These are phyloP conservation scores for Paedocypris sp. DNA, from an alignment of 2,113 vertebrate species.

Conservation along the genomic window DNA sequence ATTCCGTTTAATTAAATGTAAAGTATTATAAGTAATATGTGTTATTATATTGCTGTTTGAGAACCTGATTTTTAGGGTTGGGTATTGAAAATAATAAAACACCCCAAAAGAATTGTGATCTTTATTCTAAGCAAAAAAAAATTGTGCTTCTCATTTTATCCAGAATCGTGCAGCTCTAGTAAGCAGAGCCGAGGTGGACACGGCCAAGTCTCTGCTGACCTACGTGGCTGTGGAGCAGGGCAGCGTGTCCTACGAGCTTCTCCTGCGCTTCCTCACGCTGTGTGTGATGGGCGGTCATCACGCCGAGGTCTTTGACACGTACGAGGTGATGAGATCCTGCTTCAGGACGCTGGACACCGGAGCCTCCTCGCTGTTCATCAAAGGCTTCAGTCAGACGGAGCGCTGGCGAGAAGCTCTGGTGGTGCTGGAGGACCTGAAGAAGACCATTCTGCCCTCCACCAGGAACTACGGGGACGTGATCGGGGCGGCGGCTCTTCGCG, in stretches of 20 bases:
- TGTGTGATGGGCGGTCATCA: constrained; percentile 67
- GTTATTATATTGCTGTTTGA: too few relatives aligned
- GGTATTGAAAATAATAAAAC: too few relatives aligned
- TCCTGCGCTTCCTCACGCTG: constrained; percentile 72
- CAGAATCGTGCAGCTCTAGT: too few relatives aligned
- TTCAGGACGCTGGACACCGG: constrained; percentile 72
- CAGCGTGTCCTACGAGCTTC: constrained; percentile 67
- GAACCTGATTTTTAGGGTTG: too few relatives aligned
- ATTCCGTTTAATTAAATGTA: too few relatives aligned
- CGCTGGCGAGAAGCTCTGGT: constrained; percentile 70
- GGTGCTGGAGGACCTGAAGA: constrained; percentile 71
- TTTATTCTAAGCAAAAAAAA: too few relatives aligned
- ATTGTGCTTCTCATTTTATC: too few relatives aligned
- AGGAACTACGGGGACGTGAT: constrained; percentile 73
- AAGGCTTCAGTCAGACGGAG: constrained; percentile 64
- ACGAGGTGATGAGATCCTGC: constrained; percentile 73
- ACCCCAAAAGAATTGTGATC: too few relatives aligned
- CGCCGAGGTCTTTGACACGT: constrained; percentile 71
- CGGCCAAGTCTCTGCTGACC: constrained; percentile 79
- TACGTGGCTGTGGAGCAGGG: constrained; percentile 64
- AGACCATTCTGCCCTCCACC: constrained; percentile 58
- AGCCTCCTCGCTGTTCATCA: constrained; percentile 72
- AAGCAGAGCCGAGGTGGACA: constrained; percentile 52
- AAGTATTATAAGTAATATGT: too few relatives aligned
- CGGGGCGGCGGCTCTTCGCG: constrained; percentile 62